Evolutionary conservation across 2,797 vertebrate species (phyloP), one percentile per base, ranked within the genome.

Genomic region (Rhinogobio ventralis): DNA sequence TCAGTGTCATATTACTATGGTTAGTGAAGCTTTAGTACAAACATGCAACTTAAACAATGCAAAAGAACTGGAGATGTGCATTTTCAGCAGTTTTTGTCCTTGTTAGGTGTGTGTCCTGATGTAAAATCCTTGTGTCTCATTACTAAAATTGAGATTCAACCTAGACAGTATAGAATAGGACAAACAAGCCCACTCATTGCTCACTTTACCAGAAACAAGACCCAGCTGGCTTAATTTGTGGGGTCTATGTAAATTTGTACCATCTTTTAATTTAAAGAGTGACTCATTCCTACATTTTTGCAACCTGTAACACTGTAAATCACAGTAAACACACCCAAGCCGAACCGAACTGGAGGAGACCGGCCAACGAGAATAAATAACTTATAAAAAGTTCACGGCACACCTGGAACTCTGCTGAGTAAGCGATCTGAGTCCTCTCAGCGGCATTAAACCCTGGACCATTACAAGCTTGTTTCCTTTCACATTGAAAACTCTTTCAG

Each of bases 391-490:
- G 72, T 76, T 67, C 72, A 83, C 60, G 10, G 82, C 73, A 68
- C 82, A 68, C 73, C 82, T 83, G 82, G 82, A 83, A 83, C 15
- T 76, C 23, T 83, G 82, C 82, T 83, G 82, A 83, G 82, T 76
- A 76, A 83, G 82, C 72, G 33, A 76, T 67, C 62, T 8, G 64
- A 55, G 49, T 66, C 64, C 73, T 83, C 82, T 76, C 82, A 7
- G 33, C n/a, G 10, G 60, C 82, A 83, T 67, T 83, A 74, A 83
- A 83, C 72, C 72, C 60, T 66, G 81, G 71, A 75, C 81, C 60
- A 83, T 83, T 75, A 83, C 57, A 83, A 75, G 81, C 81, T 42
- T 39, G 71, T 75, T 74, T 75, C 55, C 71, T 67, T 75, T 76
- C 33, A 28, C 72, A 57, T 49, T 14, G 30, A 83, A 64, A 75